Evolutionary conservation across 2,113 vertebrate genomes (phyloP).

Genomic region (Calidris pygmaea): DNA sequence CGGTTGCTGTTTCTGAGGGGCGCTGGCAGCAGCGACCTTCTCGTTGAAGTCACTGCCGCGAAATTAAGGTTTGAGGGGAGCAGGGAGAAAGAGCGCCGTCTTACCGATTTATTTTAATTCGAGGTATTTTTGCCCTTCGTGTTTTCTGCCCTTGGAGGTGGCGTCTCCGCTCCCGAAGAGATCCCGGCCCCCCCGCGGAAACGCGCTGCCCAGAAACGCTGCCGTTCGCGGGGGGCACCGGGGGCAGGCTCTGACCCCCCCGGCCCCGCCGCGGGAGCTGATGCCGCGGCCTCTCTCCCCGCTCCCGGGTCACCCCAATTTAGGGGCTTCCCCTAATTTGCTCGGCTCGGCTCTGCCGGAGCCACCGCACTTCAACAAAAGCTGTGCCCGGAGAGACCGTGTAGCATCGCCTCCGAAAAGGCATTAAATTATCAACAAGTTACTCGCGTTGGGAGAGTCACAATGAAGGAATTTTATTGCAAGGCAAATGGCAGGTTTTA

Average conservation of each 20-base stretch:
- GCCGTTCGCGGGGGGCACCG: neutral
- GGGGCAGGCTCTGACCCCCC: neutral
- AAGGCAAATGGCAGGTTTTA: neutral
- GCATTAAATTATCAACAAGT: conserved; percentile 6
- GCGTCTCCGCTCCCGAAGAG: neutral
- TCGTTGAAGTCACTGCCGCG: neutral
- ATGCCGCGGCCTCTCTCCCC: neutral
- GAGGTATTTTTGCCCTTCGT: neutral
- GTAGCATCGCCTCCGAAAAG: neutral
- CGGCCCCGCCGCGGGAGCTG: neutral
- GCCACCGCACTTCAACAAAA: neutral
- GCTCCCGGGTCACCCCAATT: neutral
- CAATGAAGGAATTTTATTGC: neutral
- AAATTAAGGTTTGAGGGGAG: neutral
- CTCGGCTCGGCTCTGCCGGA: neutral
- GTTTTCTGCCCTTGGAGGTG: neutral
- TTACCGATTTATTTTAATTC: neutral
- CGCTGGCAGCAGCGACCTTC: neutral
- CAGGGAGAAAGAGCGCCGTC: neutral
- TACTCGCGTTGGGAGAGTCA: neutral
- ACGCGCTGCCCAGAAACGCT: neutral
- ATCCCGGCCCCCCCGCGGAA: neutral
- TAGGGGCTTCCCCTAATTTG: neutral
- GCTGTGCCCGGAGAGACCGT: neutral
- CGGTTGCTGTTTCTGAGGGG: neutral